Conservation (phyloP, 2,113 vertebrate species). For the Dendropsophus ebraccatus region DNA sequence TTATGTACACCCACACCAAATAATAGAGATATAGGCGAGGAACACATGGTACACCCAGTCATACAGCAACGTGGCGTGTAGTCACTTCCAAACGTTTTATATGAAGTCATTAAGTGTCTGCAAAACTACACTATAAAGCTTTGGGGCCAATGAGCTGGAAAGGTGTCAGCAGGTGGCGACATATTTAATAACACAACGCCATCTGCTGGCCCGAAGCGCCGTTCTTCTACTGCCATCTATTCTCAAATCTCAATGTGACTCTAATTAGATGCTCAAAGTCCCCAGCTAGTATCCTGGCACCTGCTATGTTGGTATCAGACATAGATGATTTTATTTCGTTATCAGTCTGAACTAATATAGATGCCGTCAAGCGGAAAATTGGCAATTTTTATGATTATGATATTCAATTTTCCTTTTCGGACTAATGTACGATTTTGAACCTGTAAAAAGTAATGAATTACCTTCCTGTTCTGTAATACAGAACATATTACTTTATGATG, state of each 20-base stretch:
- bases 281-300: neutral
- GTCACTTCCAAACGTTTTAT: neutral
- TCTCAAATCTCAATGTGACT: constrained; percentile 9
- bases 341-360: neutral
- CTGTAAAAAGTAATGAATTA: neutral
- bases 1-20: neutral
- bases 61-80: neutral
- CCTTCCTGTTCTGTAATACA: neutral
- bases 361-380: constrained; percentile 6
- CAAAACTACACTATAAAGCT: neutral
- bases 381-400: neutral
- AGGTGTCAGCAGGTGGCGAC: constrained; percentile 1
- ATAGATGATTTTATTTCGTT: neutral
- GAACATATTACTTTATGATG: neutral
- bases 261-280: constrained; percentile 5
- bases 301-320: neutral
- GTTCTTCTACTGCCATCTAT: neutral
- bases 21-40: neutral
- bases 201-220: neutral
- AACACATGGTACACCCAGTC: neutral
- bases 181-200: constrained; percentile 12
- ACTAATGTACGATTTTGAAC: neutral
- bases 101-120: neutral
- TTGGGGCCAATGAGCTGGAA: neutral
- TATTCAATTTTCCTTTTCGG: neutral